Evolutionary conservation across 2,888 invertebrate species (phyloP), one percentile per base, ranked within the genome.

Genomic region (Chromoteleia sp.): DNA sequence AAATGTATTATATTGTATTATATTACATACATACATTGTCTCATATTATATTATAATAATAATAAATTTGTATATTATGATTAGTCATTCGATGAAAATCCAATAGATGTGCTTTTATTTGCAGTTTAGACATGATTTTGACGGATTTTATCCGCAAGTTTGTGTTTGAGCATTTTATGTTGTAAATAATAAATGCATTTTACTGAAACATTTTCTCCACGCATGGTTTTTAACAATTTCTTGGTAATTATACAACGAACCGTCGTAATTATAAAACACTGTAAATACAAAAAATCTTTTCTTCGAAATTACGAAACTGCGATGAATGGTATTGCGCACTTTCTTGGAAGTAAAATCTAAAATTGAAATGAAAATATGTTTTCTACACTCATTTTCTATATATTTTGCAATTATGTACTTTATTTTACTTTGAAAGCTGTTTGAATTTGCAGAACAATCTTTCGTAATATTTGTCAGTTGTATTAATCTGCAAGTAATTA

Each of bases 271-370:
- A 52, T 30, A 33, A 67, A 56, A 54, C 33, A 21, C 50, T 45
- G 39, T 50, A 65, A 58, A 67, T 59, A 52, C 14, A 56, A 50
- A 41, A 67, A 58, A 6, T 5, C 14, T 58, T 67, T 67, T 68
- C 76, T 68, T 67, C 12, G 76, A 76, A 67, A 68, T 76, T 68
- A 33, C 76, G 52, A 76, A 76, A 68, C 36, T 30, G 67, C 39
- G 8, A 41, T 21, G 15, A 19, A 43, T 41, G 15, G 15, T 33
- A 8, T 43, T 48, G 39, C 56, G n/a, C 19, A 39, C 56, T 65
- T 63, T 65, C 45, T 54, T 48, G 41, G 70, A 70, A 70, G 68
- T 45, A 19, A 43, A 68, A 41, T 67, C 29, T 52, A 12, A 65
- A 50, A 12, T 65, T 36, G 8, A 19, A 19, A 54, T 0, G 1